Conservation (phyloP, 2,888 invertebrate species). For the Folsomia candida region DNA sequence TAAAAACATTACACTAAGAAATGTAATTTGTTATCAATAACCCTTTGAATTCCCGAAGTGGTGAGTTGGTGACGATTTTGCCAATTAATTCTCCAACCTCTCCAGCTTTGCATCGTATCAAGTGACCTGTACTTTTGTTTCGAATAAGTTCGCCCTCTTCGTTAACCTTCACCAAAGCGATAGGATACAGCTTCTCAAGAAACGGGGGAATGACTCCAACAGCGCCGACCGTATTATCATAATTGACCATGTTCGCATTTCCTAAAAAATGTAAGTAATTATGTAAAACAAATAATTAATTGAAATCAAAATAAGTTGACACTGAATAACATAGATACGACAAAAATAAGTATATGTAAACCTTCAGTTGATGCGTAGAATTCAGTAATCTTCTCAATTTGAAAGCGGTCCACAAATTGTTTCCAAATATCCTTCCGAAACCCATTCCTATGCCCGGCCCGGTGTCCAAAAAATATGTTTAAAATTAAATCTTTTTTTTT, state of each 20-base stretch:
- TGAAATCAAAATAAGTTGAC: neutral
- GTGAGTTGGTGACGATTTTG: slow-evolving; percentile 84
- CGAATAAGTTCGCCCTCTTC: slow-evolving; percentile 83
- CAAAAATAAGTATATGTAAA: too few relatives aligned
- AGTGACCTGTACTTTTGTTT: slow-evolving; percentile 73
- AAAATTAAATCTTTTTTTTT: too few relatives aligned
- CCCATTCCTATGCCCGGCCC: too few relatives aligned
- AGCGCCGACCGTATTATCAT: slow-evolving; percentile 15
- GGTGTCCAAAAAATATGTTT: too few relatives aligned
- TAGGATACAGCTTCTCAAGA: slow-evolving; percentile 53
- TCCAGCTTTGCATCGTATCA: slow-evolving; percentile 66
- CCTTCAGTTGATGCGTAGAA: slow-evolving; percentile 97
- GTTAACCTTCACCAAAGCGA: slow-evolving; percentile 87
- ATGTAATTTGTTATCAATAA: too few relatives aligned
- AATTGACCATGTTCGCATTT: slow-evolving; percentile 25
- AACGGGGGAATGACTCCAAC: slow-evolving; percentile 15
- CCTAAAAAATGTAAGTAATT: too few relatives aligned
- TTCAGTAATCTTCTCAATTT: slow-evolving; percentile 78
- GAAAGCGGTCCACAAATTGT: slow-evolving; percentile 81
- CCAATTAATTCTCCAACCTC: slow-evolving; percentile 96
- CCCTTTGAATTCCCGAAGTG: slow-evolving; percentile 86
- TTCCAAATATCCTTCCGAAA: slow-evolving; percentile 89
- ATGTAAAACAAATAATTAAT: neutral
- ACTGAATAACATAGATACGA: neutral
- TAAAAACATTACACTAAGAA: too few relatives aligned